Conservation (phyloP, 2,888 invertebrate species). For the Gibbula magus region DNA sequence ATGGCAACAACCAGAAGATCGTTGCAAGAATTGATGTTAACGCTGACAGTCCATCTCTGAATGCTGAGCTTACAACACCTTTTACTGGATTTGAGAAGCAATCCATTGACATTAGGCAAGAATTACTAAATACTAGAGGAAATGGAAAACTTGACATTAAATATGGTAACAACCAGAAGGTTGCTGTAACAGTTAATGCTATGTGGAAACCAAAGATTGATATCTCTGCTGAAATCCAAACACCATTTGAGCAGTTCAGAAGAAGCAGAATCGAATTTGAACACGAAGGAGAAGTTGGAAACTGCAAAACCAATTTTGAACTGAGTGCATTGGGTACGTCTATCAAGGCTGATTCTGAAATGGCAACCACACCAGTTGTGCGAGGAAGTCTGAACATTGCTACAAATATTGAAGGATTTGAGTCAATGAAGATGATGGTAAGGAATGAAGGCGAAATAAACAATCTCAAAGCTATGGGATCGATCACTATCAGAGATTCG, state of each 20-base stretch:
- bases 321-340: neutral
- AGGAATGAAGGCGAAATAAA: neutral
- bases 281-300: neutral
- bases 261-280: neutral
- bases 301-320: neutral
- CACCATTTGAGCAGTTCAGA: neutral
- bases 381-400: neutral
- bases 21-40: neutral
- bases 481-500: neutral
- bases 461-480: neutral
- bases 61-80: neutral
- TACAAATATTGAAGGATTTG: neutral
- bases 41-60: neutral
- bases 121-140: neutral
- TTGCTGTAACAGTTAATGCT: slow-evolving; percentile 6
- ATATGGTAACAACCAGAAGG: slow-evolving; percentile 12
- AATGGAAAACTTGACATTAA: neutral
- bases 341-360: neutral
- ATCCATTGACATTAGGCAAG: neutral
- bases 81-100: neutral
- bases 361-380: neutral
- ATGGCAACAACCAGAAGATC: neutral
- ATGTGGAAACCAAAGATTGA: slow-evolving; percentile 6
- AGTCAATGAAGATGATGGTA: neutral
- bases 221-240: neutral